Percentiles rank a stretch among this genome's conserved stretches.
Evolutionary conservation across 2,888 invertebrate genomes (phyloP).

Genomic region (Papilio elwesi): DNA sequence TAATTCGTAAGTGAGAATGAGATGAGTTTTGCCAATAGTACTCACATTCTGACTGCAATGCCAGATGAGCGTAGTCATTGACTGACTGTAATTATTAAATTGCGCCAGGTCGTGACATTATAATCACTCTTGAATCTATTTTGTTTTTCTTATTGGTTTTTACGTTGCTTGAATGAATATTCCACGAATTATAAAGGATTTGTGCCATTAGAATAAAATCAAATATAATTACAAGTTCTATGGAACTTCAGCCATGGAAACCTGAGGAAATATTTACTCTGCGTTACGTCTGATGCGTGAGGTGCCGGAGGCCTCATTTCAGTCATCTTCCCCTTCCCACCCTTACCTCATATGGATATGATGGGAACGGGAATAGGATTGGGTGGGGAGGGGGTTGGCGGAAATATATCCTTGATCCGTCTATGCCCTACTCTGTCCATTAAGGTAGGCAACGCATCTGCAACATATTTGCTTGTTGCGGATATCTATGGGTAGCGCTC

Average conservation of each 20-base stretch:
- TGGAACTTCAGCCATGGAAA: neutral
- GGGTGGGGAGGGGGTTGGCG: no score
- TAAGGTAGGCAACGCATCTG: no score
- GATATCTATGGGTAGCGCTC: no score
- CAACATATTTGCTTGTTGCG: no score
- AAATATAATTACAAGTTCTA: slow-evolving; percentile 3
- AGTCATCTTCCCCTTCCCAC: no score
- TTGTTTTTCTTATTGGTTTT: slow-evolving; percentile 38
- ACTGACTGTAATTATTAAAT: slow-evolving; percentile 65
- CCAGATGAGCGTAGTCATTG: slow-evolving; percentile 45
- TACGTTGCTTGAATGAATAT: slow-evolving; percentile 25
- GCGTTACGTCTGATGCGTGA: no score
- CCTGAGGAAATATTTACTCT: neutral
- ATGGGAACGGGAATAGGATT: no score
- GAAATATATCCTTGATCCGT: no score
- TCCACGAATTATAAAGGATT: slow-evolving; percentile 20
- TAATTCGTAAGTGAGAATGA: neutral
- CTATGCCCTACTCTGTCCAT: no score
- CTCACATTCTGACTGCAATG: slow-evolving; percentile 29
- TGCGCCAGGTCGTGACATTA: slow-evolving; percentile 55
- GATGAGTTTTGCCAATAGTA: slow-evolving; percentile 32
- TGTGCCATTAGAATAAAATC: neutral
- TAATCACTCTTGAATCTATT: slow-evolving; percentile 42
- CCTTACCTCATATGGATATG: no score
- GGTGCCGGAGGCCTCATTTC: no score